Conservation (phyloP, 2,888 invertebrate species). For the Phengaris arion region DNA sequence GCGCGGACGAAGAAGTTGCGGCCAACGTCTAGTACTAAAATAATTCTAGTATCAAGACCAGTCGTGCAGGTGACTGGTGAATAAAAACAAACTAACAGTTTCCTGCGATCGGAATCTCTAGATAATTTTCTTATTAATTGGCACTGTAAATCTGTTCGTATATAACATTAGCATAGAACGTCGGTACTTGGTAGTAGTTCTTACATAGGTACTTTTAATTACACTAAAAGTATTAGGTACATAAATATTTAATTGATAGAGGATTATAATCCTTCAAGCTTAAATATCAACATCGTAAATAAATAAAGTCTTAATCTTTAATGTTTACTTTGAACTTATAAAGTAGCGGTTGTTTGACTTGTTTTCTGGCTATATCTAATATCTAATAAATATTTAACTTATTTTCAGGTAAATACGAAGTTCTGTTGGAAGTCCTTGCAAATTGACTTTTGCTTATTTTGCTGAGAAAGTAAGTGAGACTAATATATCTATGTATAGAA, state of each 20-base stretch:
- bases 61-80: background rate
- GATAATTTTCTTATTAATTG: too few relatives aligned
- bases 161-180: background rate
- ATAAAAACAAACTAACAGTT: background rate
- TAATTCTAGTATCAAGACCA: background rate
- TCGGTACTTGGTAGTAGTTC: background rate
- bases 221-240: background rate
- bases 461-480: background rate
- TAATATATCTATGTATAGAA: background rate
- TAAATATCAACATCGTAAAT: too few relatives aligned
- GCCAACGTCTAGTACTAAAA: background rate
- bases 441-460: background rate
- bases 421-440: background rate
- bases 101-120: slow-evolving; percentile 4
- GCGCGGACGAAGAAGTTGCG: too few relatives aligned
- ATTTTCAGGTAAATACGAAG: slow-evolving; percentile 12
- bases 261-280: too few relatives aligned
- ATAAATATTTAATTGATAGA: too few relatives aligned
- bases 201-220: background rate
- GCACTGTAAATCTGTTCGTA: background rate
- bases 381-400: background rate
- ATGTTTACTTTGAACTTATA: background rate
- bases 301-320: too few relatives aligned
- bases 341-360: background rate
- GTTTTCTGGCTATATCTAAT: too few relatives aligned